These are phyloP conservation scores for Geophilus truncorum DNA, from an alignment of 2,888 invertebrate genomes.

Conservation along the genomic window DNA sequence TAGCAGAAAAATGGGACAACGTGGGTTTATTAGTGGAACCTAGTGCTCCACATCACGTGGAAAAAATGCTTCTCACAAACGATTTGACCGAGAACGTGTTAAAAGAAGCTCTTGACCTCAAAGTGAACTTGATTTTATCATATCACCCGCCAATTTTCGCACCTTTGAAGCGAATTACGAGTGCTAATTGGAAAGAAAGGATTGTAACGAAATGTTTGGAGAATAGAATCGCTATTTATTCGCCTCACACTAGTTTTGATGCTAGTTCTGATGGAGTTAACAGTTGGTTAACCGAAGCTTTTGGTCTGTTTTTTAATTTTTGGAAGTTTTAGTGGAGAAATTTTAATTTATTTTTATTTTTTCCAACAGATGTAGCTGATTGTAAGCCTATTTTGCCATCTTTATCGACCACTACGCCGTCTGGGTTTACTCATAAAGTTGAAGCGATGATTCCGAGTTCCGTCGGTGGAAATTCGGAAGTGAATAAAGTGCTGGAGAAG, in stretches of 20 bases:
- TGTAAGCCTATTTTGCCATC: not conserved
- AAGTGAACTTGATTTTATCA: slow-evolving; percentile 74
- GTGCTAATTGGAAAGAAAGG: slow-evolving; percentile 64
- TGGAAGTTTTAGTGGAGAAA: too few relatives aligned
- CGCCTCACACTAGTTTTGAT: slow-evolving; percentile 91
- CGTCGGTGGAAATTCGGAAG: not conserved
- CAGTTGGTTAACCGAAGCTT: slow-evolving; percentile 81
- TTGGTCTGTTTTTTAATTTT: too few relatives aligned
- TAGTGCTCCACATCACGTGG: slow-evolving; percentile 48
- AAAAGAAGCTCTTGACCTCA: slow-evolving; percentile 65
- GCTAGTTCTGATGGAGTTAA: slow-evolving; percentile 76
- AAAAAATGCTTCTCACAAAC: slow-evolving; percentile 75
- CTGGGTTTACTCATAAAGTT: not conserved
- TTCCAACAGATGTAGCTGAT: not conserved
- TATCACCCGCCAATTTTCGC: slow-evolving; percentile 96
- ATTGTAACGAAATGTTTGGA: slow-evolving; percentile 73
- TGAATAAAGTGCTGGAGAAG: slow-evolving; percentile 14
- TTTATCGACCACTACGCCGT: not conserved
- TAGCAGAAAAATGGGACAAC: slow-evolving; percentile 90
- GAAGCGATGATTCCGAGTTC: slow-evolving; percentile 19
- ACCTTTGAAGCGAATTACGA: slow-evolving; percentile 70
- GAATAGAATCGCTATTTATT: slow-evolving; percentile 80
- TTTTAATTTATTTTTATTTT: too few relatives aligned
- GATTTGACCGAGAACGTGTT: slow-evolving; percentile 86
- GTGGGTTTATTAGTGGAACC: slow-evolving; percentile 88